Conservation (phyloP, 2,113 vertebrate genomes). For the Upupa epops region DNA sequence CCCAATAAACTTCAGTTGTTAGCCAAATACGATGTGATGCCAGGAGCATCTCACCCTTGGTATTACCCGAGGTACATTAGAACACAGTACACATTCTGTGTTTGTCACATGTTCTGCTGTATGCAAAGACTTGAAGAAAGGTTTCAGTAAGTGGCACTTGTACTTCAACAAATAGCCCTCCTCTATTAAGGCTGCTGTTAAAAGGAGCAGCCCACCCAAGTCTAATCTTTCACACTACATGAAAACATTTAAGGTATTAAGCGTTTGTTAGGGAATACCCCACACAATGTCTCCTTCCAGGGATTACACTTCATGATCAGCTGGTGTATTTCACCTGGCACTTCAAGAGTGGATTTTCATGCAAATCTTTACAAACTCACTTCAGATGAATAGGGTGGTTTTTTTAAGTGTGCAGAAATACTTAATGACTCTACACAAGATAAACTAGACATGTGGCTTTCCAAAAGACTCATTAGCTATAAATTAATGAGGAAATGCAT, state of each 20-base stretch:
- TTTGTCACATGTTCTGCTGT: neutral
- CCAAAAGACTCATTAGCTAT: neutral
- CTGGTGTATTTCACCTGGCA: neutral
- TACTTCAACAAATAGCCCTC: neutral
- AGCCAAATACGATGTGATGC: neutral
- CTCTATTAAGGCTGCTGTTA: neutral
- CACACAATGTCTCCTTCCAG: neutral
- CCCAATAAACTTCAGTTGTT: neutral
- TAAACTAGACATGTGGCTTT: neutral
- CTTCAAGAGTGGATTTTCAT: neutral
- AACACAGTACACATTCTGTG: neutral
- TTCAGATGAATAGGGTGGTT: neutral
- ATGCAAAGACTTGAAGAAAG: neutral
- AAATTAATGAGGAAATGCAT: neutral
- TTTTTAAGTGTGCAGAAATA: neutral
- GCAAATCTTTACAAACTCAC: neutral
- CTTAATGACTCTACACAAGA: neutral
- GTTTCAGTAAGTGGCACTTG: neutral
- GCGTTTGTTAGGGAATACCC: neutral
- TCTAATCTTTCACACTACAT: neutral
- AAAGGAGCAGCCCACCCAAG: neutral
- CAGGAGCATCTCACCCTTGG: neutral
- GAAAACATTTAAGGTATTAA: neutral
- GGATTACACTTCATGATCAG: neutral
- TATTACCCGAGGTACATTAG: neutral